Conservation (phyloP, 2,797 vertebrate genomes). For the Passerculus sandwichensis region DNA sequence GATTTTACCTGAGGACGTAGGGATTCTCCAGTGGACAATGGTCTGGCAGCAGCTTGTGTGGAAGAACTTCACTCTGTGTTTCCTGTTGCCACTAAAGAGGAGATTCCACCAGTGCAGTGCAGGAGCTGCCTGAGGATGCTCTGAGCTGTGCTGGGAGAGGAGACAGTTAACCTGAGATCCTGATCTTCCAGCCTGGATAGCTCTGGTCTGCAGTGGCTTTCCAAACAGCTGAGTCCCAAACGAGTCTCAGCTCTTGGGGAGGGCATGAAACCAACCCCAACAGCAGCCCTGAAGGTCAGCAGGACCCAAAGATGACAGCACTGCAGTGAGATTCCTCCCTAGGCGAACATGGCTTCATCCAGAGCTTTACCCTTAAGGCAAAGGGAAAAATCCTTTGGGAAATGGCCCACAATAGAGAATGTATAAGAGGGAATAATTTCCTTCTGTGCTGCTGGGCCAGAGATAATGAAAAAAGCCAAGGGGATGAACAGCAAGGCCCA, state of each 20-base stretch:
- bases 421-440: background rate
- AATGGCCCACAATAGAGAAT: background rate
- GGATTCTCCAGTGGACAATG: background rate
- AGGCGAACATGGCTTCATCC: background rate
- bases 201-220: background rate
- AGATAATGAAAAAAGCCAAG: background rate
- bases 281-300: background rate
- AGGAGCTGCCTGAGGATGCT: background rate
- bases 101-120: background rate
- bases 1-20: accelerated
- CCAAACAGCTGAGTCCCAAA: background rate
- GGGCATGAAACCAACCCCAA: background rate
- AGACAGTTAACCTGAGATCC: background rate
- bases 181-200: background rate
- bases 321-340: background rate
- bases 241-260: background rate
- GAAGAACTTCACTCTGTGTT: background rate
- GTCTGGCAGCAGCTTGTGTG: too few species aligned
- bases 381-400: background rate
- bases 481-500: background rate
- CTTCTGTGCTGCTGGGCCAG: background rate
- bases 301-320: background rate
- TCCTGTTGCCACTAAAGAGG: background rate
- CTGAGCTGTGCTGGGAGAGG: background rate
- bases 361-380: background rate